Percentiles rank a stretch among this genome's conserved stretches.
phyloP scores from a whole-genome alignment of 2,888 invertebrate species.

The Papilio elwesi region DNA sequence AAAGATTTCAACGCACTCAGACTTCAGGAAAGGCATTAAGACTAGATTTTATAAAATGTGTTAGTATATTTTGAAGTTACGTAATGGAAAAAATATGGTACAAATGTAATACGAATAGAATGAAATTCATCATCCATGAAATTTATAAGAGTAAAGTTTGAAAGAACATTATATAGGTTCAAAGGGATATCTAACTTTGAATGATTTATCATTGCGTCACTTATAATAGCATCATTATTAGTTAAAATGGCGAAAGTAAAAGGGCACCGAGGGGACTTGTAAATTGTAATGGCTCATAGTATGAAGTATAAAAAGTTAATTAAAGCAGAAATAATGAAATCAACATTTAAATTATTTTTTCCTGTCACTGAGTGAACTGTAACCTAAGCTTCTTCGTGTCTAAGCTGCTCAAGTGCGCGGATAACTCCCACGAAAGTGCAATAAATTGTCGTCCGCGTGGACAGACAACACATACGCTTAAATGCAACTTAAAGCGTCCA shows the following conservation, averaged over 20 bases:
- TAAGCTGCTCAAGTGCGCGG: background rate
- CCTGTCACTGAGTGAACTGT: background rate
- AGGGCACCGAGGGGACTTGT: no score
- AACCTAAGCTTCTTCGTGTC: background rate
- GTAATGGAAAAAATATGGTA: no score
- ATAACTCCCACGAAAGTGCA: background rate
- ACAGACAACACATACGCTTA: background rate
- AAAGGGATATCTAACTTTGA: background rate
- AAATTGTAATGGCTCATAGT: no score
- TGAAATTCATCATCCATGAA: no score
- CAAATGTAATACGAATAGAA: no score
- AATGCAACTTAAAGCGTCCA: background rate
- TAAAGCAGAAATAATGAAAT: background rate
- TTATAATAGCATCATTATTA: no score
- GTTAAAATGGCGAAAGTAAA: background rate
- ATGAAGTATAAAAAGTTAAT: background rate
- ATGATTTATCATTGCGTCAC: background rate
- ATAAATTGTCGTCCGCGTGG: slow-evolving; percentile 1
- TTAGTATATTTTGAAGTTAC: no score
- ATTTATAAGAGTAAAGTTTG: background rate
- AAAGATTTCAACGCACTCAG: no score
- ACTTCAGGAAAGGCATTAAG: no score
- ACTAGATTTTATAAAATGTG: no score
- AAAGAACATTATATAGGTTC: background rate
- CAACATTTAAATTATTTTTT: background rate